Evolutionary conservation across 2,113 vertebrate genomes (phyloP), one percentile per base, ranked within the genome.

Genomic region (Thymallus thymallus): DNA sequence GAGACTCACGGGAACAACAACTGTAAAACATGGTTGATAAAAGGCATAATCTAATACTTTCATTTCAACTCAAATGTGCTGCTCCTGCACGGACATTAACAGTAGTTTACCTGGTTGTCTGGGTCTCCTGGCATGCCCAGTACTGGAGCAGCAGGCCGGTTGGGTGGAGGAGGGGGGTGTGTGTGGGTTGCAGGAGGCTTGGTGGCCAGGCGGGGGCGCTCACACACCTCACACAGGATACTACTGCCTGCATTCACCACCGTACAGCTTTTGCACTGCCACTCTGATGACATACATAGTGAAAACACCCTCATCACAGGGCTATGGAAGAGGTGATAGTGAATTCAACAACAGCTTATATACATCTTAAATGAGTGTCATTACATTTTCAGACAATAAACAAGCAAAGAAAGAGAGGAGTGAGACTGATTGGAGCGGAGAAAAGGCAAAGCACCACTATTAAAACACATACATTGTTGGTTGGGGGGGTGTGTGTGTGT

Each of bases 261-360:
- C 3, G 96, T 97, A 56, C 96, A 97, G 85, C 94, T 95, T 84
- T 93, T 95, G 82, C 96, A 97, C 68, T 92, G 88, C 96, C 96
- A 97, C 73, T 94, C 92, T 92, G 51, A 48, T 24, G 6, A 30
- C 24, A 0, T 22, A 51, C 61, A 24, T 48, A 65, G 30, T 29
- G 24, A 3, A 29, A 24, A 73, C 35, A 76, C 24, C 58, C 24
- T 74, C 23, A 61, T 3, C 56, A 68, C 64, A 68, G 12, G n/a
- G 14, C 23, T 23, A 1, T 23, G 4, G 29, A 22, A 22, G n/a
- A 7, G 16, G 32, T 68, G 41, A 41, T 5, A 18, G 18, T 10
- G 9, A 41, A 41, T 9, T 41, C 35, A 41, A 4, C 48, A 51
- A 51, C 48, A 18, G 1, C 13, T 18, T 18, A 13, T 51, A 51